phyloP scores from a whole-genome alignment of 2,888 invertebrate genomes.

The Apantesis nais region DNA sequence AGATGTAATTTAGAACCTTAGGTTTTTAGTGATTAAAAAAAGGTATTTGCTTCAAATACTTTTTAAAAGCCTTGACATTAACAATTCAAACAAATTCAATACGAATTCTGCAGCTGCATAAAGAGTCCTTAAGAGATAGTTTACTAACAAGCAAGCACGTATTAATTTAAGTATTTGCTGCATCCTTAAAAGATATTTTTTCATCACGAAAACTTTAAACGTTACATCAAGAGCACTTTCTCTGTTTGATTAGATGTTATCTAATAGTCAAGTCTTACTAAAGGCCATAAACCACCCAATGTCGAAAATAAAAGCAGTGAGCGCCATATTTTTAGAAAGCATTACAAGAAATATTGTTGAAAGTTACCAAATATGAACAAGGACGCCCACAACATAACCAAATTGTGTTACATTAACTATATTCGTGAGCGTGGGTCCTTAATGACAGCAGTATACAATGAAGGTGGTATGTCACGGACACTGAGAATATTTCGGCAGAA shows the following conservation, averaged over 20 bases:
- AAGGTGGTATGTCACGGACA: slow-evolving; percentile 36
- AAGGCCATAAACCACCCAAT: slow-evolving; percentile 2
- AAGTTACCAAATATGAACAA: slow-evolving; percentile 34
- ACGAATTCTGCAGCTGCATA: neutral
- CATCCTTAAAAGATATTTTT: neutral
- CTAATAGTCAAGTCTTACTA: neutral
- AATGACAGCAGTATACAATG: slow-evolving; percentile 40
- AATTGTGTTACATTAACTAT: slow-evolving; percentile 37
- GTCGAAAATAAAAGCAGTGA: neutral
- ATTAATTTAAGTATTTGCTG: neutral
- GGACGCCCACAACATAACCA: slow-evolving; percentile 28
- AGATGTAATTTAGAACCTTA: neutral
- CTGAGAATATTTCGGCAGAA: slow-evolving; percentile 36
- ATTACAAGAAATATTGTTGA: slow-evolving; percentile 26
- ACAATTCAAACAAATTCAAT: neutral
- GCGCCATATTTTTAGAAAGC: slow-evolving; percentile 13
- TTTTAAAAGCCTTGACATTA: too few species aligned
- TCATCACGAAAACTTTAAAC: neutral
- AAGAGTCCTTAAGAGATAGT: neutral
- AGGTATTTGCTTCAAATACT: neutral
- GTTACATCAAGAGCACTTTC: neutral
- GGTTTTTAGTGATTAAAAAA: neutral
- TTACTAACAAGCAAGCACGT: neutral
- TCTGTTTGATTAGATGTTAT: slow-evolving; percentile 1
- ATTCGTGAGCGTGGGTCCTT: slow-evolving; percentile 33